Percentiles rank a stretch among this genome's conserved stretches.
phyloP scores from a whole-genome alignment of 2,888 invertebrate species.

The Brenthis ino region DNA sequence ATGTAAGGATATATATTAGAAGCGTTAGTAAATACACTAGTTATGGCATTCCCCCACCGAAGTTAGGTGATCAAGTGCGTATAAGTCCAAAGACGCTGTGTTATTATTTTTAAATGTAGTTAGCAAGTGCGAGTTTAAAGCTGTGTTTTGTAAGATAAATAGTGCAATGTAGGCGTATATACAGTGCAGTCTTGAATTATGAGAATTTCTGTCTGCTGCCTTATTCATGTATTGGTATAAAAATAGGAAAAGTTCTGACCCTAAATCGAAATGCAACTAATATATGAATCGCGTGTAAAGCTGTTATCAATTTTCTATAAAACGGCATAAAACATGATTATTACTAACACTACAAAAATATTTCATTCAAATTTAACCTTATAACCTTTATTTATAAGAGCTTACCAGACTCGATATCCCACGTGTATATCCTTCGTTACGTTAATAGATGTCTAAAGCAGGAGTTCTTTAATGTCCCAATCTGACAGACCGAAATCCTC shows the following conservation, averaged over 20 bases:
- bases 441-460: too few species aligned
- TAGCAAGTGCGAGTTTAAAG: constrained; percentile 11
- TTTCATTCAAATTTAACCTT: not conserved
- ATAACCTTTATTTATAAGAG: not conserved
- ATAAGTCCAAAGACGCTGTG: not conserved
- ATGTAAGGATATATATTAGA: too few species aligned
- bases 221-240: not conserved
- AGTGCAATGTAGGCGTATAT: constrained; percentile 25
- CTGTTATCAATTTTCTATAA: not conserved
- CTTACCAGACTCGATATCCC: not conserved
- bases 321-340: not conserved
- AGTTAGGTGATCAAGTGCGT: not conserved
- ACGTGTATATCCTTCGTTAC: too few species aligned
- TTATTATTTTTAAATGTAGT: not conserved
- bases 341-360: not conserved
- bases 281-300: too few species aligned
- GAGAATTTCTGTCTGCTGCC: constrained; percentile 38
- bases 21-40: not conserved
- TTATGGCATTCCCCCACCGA: not conserved
- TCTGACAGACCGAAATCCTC: constrained; percentile 37
- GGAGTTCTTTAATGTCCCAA: not conserved
- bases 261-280: too few species aligned
- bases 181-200: constrained; percentile 30
- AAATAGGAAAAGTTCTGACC: too few species aligned
- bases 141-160: constrained; percentile 1